These are phyloP conservation scores for Gymnocephalus cernua DNA, from an alignment of 2,113 vertebrate species.

Conservation along the genomic window DNA sequence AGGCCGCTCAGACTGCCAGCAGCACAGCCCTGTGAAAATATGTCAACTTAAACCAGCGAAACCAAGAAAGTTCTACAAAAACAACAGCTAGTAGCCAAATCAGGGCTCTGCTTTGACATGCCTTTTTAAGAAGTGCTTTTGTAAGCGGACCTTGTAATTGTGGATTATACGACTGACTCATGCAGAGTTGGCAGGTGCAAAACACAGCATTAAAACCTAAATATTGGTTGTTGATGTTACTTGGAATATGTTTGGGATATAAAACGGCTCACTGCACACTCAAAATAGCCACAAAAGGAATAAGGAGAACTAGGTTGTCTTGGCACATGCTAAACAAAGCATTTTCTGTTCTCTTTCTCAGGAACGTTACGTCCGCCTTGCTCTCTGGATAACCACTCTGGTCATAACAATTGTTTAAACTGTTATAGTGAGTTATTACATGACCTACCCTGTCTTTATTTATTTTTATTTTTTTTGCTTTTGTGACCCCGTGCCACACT, in stretches of 20 bases:
- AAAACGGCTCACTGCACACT: constrained; percentile 52
- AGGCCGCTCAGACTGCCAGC: constrained; percentile 69
- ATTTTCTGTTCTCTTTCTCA: constrained; percentile 60
- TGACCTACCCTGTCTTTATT: constrained; percentile 53
- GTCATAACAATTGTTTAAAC: constrained; percentile 72
- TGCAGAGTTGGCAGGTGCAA: constrained; percentile 79
- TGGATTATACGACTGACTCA: constrained; percentile 76
- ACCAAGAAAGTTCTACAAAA: constrained; percentile 69
- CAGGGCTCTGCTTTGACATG: constrained; percentile 75
- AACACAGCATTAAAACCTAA: constrained; percentile 73
- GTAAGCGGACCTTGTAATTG: constrained; percentile 81
- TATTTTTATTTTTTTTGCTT: constrained; percentile 57
- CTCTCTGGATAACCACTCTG: constrained; percentile 68
- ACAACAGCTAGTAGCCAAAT: constrained; percentile 65
- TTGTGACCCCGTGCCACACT: constrained; percentile 69
- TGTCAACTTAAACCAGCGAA: constrained; percentile 74
- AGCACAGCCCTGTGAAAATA: constrained; percentile 72
- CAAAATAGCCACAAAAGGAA: constrained; percentile 40
- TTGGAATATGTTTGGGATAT: constrained; percentile 59
- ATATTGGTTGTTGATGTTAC: constrained; percentile 74
- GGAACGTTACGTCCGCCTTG: constrained; percentile 67
- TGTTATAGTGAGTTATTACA: constrained; percentile 62
- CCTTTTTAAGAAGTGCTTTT: constrained; percentile 79
- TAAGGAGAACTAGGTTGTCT: constrained; percentile 51
- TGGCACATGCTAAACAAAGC: constrained; percentile 58